These are phyloP conservation scores for Stichodactyla mertensii DNA, from an alignment of 64 coral and sea anemone species.

Conservation along the genomic window DNA sequence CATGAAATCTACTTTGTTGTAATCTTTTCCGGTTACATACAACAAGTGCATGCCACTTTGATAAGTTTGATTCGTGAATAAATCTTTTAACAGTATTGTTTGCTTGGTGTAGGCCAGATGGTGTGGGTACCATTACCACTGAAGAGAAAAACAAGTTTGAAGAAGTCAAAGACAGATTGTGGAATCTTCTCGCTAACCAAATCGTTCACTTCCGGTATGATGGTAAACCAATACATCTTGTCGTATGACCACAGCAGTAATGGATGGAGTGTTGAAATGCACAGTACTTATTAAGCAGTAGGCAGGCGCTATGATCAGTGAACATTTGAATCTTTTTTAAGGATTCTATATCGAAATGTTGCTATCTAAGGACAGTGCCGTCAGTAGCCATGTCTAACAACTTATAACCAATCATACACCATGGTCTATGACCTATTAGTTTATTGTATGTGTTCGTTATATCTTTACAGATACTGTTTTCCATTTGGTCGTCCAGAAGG, in stretches of 20 bases:
- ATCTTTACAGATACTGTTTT: slow-evolving; percentile 82
- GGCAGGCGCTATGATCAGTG: too few relatives aligned
- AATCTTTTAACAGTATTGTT: not conserved
- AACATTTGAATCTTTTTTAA: too few relatives aligned
- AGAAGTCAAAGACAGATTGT: slow-evolving; percentile 87
- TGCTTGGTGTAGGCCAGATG: slow-evolving; percentile 70
- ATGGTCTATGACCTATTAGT: not conserved
- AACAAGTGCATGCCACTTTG: not conserved
- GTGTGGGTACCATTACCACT: slow-evolving; percentile 85
- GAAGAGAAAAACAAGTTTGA: slow-evolving; percentile 90
- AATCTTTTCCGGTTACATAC: too few relatives aligned
- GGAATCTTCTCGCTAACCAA: slow-evolving; percentile 85
- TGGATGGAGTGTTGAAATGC: not conserved
- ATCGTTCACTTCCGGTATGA: slow-evolving; percentile 85
- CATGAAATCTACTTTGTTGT: too few relatives aligned
- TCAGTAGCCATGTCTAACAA: not conserved
- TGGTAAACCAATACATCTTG: not conserved
- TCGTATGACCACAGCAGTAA: not conserved
- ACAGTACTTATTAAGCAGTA: too few relatives aligned
- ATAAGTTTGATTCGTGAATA: not conserved
- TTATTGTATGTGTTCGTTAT: not conserved
- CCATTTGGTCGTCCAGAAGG: slow-evolving; percentile 98
- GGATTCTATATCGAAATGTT: too few relatives aligned
- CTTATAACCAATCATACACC: not conserved
- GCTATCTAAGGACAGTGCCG: too few relatives aligned